Evolutionary conservation across 2,797 vertebrate species (phyloP), one percentile per base, ranked within the genome.

Genomic region (Micropoecilia bifurca): DNA sequence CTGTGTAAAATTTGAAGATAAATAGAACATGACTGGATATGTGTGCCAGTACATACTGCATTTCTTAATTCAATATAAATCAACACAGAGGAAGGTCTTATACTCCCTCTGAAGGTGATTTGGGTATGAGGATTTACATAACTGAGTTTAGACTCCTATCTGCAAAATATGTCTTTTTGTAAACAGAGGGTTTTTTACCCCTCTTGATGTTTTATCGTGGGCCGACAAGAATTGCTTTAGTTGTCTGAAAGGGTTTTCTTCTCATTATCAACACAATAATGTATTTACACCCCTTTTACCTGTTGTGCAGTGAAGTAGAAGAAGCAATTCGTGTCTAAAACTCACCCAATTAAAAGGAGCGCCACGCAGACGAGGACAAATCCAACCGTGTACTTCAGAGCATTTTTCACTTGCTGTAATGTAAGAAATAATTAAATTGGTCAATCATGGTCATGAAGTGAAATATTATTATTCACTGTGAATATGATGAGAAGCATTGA

Each of bases 331-430:
- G 39, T 82, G 81, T 85, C 77, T 87, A 74, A 57, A 78, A 93
- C 88, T 91, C 96, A 99, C 99, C 99, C 99, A 96, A 99, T 97
- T 93, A 99, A 88, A 78, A 99, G 97, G 85, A 99, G 97, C 85
- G 96, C 94, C 48, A 95, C 88, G 83, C 98, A 99, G 93, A 99
- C 88, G 73, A 97, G 90, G 90, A 93, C 90, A 89, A 99, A 99
- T 93, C 97, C 99, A 93, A 97, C 66, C 33, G 98, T 99, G 88
- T 99, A 99, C 90, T 96, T 99, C 89, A 98, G 87, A 72, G 98
- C 98, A 1, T 96, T 98, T 95, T 97, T 98, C 92, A 99, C 95
- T 96, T 99, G 98, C 98, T 99, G 92, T 80, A 96, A 95, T 89
- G 77, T 93, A 93, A 91, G 80, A 91, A 85, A 73, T 91, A 80